Evolutionary conservation across 2,888 invertebrate species (phyloP).

Genomic region (Nephrotoma appendiculata): DNA sequence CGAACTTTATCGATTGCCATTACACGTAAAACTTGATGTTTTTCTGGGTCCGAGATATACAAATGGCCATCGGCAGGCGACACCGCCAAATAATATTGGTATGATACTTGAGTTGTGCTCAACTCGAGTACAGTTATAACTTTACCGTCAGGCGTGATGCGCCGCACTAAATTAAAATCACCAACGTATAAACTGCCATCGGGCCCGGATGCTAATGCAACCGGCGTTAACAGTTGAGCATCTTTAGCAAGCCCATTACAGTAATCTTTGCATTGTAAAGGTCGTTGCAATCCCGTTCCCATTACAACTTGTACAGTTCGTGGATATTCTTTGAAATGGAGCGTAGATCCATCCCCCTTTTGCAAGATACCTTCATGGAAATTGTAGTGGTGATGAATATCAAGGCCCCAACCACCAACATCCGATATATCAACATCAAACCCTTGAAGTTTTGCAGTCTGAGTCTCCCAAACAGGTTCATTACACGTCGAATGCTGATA

Average conservation of each 20-base stretch:
- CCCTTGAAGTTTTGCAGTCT: conserved; percentile 85
- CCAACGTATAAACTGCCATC: conserved; percentile 96
- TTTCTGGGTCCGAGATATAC: conserved; percentile 91
- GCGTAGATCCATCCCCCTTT: conserved; percentile 90
- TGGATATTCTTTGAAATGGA: conserved; percentile 87
- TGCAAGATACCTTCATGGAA: conserved; percentile 96
- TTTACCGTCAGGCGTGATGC: conserved; percentile 78
- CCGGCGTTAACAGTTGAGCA: conserved; percentile 78
- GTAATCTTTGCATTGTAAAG: conserved; percentile 72
- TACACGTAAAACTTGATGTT: conserved; percentile 73
- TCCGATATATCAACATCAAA: conserved; percentile 95
- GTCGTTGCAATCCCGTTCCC: conserved; percentile 80
- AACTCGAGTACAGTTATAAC: conserved; percentile 80
- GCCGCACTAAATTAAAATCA: conserved; percentile 86
- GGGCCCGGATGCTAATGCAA: conserved; percentile 85
- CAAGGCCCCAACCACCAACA: conserved; percentile 94
- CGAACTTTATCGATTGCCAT: conserved; percentile 63
- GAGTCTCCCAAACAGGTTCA: conserved; percentile 86
- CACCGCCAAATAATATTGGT: conserved; percentile 92
- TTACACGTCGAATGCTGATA: conserved; percentile 85
- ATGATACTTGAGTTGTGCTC: conserved; percentile 88
- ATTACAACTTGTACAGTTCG: conserved; percentile 81
- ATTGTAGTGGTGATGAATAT: conserved; percentile 97
- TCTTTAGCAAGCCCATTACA: conserved; percentile 77
- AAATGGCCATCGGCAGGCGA: conserved; percentile 92